Conservation (phyloP, 2,113 vertebrate species). For the Chunga burmeisteri region DNA sequence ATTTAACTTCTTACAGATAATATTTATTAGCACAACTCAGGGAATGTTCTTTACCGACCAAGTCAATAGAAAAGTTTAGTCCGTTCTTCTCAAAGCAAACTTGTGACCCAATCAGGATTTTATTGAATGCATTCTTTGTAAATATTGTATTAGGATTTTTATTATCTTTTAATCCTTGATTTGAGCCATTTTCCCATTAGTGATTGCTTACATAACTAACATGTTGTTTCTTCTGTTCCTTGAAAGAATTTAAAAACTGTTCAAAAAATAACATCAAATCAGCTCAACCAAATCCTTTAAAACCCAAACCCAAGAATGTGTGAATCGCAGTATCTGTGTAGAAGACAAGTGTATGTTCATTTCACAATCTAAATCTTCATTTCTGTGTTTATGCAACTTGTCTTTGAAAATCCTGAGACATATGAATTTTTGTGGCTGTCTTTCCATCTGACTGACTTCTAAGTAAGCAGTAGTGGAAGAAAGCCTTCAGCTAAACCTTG, state of each 20-base stretch:
- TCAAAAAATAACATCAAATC: neutral
- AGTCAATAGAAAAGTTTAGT: neutral
- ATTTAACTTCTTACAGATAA: neutral
- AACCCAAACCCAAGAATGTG: neutral
- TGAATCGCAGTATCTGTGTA: neutral
- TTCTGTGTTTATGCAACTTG: slow-evolving; percentile 12
- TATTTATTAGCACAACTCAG: neutral
- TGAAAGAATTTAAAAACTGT: neutral
- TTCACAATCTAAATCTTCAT: neutral
- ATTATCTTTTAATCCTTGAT: neutral
- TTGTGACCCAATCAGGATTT: neutral
- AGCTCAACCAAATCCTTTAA: neutral
- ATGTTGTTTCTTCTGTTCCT: neutral
- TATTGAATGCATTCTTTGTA: neutral
- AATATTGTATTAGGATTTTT: neutral
- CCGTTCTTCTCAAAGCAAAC: neutral
- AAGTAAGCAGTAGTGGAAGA: neutral
- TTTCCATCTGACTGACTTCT: neutral
- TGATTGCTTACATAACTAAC: neutral
- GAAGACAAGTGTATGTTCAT: neutral
- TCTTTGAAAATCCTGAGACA: neutral
- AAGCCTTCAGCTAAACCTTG: neutral
- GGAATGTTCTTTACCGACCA: neutral
- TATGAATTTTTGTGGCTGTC: neutral
- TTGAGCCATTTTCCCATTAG: neutral